These are phyloP conservation scores for Drosophila histrio DNA, from an alignment of 2,888 invertebrate genomes.

Conservation along the genomic window DNA sequence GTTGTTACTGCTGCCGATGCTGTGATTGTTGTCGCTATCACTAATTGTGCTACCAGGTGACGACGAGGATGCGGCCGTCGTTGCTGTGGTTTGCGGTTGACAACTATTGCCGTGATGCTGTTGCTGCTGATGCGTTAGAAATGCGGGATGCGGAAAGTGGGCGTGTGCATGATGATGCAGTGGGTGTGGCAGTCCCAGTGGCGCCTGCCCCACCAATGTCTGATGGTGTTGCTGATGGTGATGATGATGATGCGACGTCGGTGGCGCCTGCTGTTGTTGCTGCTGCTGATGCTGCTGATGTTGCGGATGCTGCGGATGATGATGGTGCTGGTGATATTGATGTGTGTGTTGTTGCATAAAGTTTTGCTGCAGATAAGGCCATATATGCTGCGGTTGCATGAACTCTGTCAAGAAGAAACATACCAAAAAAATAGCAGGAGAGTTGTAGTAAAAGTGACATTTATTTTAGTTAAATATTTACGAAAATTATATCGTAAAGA, in stretches of 20 bases:
- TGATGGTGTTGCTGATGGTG: conserved; percentile 71
- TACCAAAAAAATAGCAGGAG: not conserved
- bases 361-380: conserved; percentile 85
- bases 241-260: conserved; percentile 58
- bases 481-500: too few relatives aligned
- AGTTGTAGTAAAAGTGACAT: not conserved
- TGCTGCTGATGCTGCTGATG: conserved; percentile 59
- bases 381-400: conserved; percentile 85
- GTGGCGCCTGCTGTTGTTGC: conserved; percentile 39
- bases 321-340: conserved; percentile 73
- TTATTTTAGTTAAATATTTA: too few relatives aligned
- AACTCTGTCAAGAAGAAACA: conserved; percentile 78
- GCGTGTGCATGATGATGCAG: conserved; percentile 71
- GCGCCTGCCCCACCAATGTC: conserved; percentile 50
- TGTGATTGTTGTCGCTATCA: conserved; percentile 84
- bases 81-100: conserved; percentile 84
- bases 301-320: conserved; percentile 59
- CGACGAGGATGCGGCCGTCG: conserved; percentile 82
- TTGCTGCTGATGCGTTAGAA: conserved; percentile 82
- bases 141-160: conserved; percentile 84
- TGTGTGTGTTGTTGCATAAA: conserved; percentile 83
- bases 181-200: conserved; percentile 45
- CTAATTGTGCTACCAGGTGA: conserved; percentile 85
- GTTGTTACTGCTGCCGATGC: conserved; percentile 66
- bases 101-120: conserved; percentile 83